Percentiles rank a stretch among this genome's conserved stretches.
These are phyloP conservation scores for Leptinotarsa juncta DNA, from an alignment of 2,888 invertebrate genomes.

Conservation along the genomic window DNA sequence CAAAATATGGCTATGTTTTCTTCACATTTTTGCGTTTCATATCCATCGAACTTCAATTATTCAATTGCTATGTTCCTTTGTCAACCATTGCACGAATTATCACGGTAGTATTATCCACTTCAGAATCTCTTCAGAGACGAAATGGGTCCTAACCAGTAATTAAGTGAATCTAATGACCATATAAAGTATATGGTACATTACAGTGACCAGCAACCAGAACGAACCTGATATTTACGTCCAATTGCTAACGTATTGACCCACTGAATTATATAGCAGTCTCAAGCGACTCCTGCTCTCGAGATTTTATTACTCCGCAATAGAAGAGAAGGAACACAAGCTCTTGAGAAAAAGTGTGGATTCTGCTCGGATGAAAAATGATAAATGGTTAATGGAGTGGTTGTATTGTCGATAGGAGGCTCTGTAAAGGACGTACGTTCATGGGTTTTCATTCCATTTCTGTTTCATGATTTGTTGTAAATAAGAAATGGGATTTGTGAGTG, in stretches of 20 bases:
- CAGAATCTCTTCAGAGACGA: not conserved
- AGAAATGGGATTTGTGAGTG: slow-evolving; percentile 31
- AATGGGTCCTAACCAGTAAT: not conserved
- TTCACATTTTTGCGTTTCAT: too few relatives aligned
- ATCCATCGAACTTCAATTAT: too few relatives aligned
- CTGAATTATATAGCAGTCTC: slow-evolving; percentile 32
- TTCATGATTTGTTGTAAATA: slow-evolving; percentile 40
- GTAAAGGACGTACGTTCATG: slow-evolving; percentile 35
- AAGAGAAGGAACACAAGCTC: slow-evolving; percentile 13
- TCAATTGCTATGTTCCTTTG: too few relatives aligned
- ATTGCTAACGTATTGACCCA: slow-evolving; percentile 26
- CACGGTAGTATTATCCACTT: too few relatives aligned
- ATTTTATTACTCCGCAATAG: slow-evolving; percentile 28
- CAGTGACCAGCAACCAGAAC: slow-evolving; percentile 6
- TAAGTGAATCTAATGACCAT: slow-evolving; percentile 6
- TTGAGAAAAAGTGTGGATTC: slow-evolving; percentile 27
- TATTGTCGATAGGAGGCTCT: slow-evolving; percentile 43
- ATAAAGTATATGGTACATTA: slow-evolving; percentile 5
- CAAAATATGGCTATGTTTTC: too few relatives aligned
- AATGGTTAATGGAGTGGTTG: slow-evolving; percentile 48
- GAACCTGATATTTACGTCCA: slow-evolving; percentile 12
- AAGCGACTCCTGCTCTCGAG: slow-evolving; percentile 18
- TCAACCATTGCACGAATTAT: too few relatives aligned
- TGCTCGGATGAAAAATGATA: slow-evolving; percentile 46
- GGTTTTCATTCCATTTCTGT: slow-evolving; percentile 37